A percentile compares a stretch with the other conserved stretches of the same genome.
Evolutionary conservation across 2,888 invertebrate genomes (phyloP).

Genomic region (Harpalus rubripes): DNA sequence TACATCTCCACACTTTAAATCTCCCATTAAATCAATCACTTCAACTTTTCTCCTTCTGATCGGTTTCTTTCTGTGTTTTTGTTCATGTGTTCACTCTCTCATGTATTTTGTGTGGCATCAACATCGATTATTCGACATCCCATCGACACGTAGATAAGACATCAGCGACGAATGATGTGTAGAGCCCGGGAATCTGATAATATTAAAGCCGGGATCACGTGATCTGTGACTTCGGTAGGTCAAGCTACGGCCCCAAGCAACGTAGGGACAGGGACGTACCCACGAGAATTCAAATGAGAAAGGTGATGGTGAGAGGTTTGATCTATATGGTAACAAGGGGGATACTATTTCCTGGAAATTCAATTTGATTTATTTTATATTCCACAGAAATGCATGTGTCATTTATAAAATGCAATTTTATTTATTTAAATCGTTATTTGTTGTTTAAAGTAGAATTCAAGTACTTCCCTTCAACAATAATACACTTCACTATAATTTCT

Average conservation of each 20-base stretch:
- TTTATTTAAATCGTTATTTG: too few species aligned
- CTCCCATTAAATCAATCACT: neutral
- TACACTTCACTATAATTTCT: too few species aligned
- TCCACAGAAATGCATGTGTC: too few species aligned
- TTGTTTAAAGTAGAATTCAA: too few species aligned
- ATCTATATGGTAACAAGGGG: too few species aligned
- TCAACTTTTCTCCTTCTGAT: neutral
- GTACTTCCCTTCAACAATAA: too few species aligned
- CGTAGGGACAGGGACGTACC: conserved; percentile 1
- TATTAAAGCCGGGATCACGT: conserved; percentile 58
- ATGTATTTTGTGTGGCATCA: conserved; percentile 6
- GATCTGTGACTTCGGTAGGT: conserved; percentile 53
- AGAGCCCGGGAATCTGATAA: conserved; percentile 60
- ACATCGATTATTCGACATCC: conserved; percentile 23
- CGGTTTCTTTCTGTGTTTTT: neutral
- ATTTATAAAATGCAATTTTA: too few species aligned
- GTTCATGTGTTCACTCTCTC: neutral
- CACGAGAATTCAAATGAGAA: neutral
- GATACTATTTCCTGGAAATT: too few species aligned
- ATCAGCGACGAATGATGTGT: conserved; percentile 62
- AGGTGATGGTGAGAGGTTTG: too few species aligned
- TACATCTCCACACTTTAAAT: neutral
- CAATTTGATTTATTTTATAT: too few species aligned
- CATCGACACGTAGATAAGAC: conserved; percentile 63
- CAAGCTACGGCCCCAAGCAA: conserved; percentile 19